phyloP scores from a whole-genome alignment of 2,888 invertebrate species.

The Lycocerus yunnanus region DNA sequence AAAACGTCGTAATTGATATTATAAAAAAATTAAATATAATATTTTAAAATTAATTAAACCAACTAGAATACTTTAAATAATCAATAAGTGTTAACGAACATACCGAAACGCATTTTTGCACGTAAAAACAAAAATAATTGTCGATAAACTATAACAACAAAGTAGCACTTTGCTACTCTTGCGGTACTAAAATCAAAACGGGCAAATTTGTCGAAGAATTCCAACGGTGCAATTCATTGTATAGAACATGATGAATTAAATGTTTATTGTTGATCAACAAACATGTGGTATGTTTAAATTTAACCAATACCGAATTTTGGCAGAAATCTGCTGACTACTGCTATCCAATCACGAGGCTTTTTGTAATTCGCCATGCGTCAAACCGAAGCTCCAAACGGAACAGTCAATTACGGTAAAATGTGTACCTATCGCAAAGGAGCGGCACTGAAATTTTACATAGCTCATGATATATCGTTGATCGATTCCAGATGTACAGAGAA shows the following conservation, averaged over 20 bases:
- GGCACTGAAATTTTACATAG: not conserved
- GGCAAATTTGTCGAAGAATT: not conserved
- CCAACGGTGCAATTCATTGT: conserved; percentile 11
- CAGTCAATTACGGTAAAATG: not conserved
- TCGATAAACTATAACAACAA: not conserved
- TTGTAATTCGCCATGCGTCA: conserved; percentile 3
- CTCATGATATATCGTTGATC: not conserved
- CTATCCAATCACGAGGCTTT: not conserved
- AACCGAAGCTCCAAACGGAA: conserved; percentile 7
- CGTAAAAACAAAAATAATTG: not conserved
- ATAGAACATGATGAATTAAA: conserved; percentile 9
- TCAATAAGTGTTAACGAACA: not conserved
- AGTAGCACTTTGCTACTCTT: not conserved
- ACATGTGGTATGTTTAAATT: conserved; percentile 37
- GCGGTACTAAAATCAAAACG: not conserved
- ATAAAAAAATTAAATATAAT: no score
- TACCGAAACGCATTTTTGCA: not conserved
- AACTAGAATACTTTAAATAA: not conserved
- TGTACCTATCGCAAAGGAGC: not conserved
- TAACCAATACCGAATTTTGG: conserved; percentile 28
- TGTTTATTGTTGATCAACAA: conserved; percentile 1
- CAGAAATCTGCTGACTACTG: conserved; percentile 34
- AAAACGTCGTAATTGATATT: not conserved
- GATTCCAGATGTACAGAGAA: not conserved
- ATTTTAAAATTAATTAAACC: not conserved